These are phyloP conservation scores for Formicarius rufipectus DNA, from an alignment of 2,113 vertebrate species.

Conservation along the genomic window DNA sequence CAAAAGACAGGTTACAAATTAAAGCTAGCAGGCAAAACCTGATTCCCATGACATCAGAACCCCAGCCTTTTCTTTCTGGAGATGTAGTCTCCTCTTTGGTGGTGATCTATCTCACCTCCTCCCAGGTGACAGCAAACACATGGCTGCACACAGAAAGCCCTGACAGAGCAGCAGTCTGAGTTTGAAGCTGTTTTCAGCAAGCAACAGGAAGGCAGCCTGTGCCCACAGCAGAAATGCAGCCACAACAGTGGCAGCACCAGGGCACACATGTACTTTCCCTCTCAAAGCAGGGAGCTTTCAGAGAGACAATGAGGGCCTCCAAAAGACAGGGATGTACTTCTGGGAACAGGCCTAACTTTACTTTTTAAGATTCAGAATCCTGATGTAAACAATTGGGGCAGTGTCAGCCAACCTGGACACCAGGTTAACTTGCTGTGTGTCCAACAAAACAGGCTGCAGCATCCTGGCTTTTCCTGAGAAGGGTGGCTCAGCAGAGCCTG, in stretches of 20 bases:
- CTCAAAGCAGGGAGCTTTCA: neutral
- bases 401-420: neutral
- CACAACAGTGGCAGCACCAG: neutral
- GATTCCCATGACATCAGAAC: neutral
- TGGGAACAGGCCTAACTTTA: neutral
- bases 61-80: neutral
- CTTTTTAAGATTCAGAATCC: neutral
- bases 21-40: neutral
- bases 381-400: accelerated
- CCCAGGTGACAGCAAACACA: neutral
- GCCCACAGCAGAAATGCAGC: neutral
- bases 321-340: neutral
- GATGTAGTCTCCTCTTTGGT: accelerated
- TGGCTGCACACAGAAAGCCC: neutral
- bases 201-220: neutral
- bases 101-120: neutral
- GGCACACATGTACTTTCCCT: accelerated
- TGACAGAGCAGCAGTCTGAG: neutral
- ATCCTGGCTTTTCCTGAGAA: neutral
- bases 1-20: neutral
- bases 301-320: accelerated
- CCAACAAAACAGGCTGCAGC: neutral
- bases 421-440: accelerated
- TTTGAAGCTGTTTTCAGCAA: neutral
- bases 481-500: neutral